Evolutionary conservation across 1,140 invertebrate genomes (phyloP), one percentile per base, ranked within the genome.

Genomic region (Drosophila virilis): DNA sequence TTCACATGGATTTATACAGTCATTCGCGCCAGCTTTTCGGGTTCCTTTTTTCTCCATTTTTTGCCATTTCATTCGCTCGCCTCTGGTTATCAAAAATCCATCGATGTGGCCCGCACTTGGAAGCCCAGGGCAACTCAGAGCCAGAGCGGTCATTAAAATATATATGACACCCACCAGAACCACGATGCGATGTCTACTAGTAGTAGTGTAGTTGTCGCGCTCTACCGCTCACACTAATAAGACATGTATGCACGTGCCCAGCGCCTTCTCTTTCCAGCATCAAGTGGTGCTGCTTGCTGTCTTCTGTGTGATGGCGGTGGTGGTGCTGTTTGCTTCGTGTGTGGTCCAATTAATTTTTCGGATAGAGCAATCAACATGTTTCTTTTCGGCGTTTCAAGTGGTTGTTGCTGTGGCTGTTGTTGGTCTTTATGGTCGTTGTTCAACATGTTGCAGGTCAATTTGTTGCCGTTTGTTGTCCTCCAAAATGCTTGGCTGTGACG

Each of bases 311-410:
- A 40, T 12, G 38, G 7, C 22, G 48, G n/a, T 35, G 45, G 48
- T 48, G 43, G 43, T 40, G 43, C 48, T 45, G 55, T 67, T 66
- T 10, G 55, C 74, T 69, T 88, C 77, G 79, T 88, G 83, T 88
- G 83, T 77, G 83, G 83, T 88, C 83, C 83, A 88, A 88, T 88
- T 88, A 88, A 88, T 88, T 88, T 88, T 83, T 80, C 50, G 75
- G 80, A 88, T 88, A 88, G 83, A 88, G 83, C 84, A 89, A 88
- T 88, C 83, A 88, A 88, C 83, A 83, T 89, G 84, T 84, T 88
- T 66, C 60, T 67, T 65, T 75, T 74, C 69, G 62, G 62, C 74
- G 55, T 58, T 65, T 64, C 55, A 69, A 68, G 61, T 68, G 58
- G 51, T 73, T 77, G 50, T 37, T 66, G 54, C 37, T 22, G 43